Conservation (phyloP, 2,113 vertebrate species). For the Porphyrio hochstetteri region DNA sequence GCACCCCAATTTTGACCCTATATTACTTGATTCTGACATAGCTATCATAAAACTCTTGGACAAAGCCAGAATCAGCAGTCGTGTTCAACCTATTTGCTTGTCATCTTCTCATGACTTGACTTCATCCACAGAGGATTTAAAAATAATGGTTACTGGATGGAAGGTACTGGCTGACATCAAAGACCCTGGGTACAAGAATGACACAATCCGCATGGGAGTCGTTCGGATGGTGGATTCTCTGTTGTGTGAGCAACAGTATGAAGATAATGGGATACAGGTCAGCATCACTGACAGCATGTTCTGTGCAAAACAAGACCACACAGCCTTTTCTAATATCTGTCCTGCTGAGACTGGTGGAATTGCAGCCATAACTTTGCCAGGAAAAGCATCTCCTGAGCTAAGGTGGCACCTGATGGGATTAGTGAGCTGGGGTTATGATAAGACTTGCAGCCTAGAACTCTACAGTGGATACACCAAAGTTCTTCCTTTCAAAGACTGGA, state of each 20-base stretch:
- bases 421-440: slow-evolving; percentile 96
- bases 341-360: slow-evolving; percentile 95
- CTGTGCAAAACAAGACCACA: slow-evolving; percentile 83
- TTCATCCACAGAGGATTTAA: slow-evolving; percentile 67
- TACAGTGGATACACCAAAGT: slow-evolving; percentile 91
- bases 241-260: slow-evolving; percentile 92
- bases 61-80: slow-evolving; percentile 90
- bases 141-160: slow-evolving; percentile 90
- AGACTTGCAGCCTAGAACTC: slow-evolving; percentile 86
- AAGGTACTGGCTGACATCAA: slow-evolving; percentile 79
- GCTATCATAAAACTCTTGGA: slow-evolving; percentile 91
- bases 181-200: slow-evolving; percentile 73
- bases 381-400: slow-evolving; percentile 67
- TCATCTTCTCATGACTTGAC: slow-evolving; percentile 74
- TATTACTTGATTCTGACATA: slow-evolving; percentile 92
- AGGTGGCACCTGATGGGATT: slow-evolving; percentile 91
- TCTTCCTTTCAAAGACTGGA: slow-evolving; percentile 93
- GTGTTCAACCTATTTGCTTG: slow-evolving; percentile 90
- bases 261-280: slow-evolving; percentile 85
- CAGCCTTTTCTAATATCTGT: slow-evolving; percentile 86
- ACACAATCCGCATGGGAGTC: slow-evolving; percentile 83
- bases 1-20: slow-evolving; percentile 92
- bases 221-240: slow-evolving; percentile 87
- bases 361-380: slow-evolving; percentile 80
- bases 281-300: slow-evolving; percentile 97